Base-by-base conservation (phyloP, 2,888 invertebrate genomes). In the Rhagophthalmus giganteus region DNA sequence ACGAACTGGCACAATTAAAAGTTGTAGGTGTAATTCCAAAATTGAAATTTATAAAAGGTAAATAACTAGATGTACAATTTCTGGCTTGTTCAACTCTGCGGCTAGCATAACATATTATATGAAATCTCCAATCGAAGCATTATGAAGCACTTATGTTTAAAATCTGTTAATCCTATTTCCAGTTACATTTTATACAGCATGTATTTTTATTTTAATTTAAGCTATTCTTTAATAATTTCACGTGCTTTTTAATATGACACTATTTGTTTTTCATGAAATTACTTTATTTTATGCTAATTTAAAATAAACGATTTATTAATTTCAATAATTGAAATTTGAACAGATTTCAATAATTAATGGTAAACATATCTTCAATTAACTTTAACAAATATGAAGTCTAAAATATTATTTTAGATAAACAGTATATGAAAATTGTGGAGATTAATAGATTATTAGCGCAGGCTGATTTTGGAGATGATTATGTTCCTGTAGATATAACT, bases 11-110 rank as follows among this genome's bases (percentile, higher is more conserved):
- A 1, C 84, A 85, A 47, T 74, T 90, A 1, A 76, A 82, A 53
- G 74, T 90, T 0, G 86, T 91, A 79, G 90, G 91, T 6, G 78
- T 82, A 56, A 84, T 91, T 25, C 91, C 91, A 3, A 80, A 79
- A 50, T 83, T 92, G 47, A 68, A 77, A 26, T 92, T 92, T 78
- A 80, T 88, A 1, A 85, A 83, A 79, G 84, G 84, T 81, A 61
- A 41, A 2, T 30, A 11, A 11, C 12, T 10, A 10, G n/a, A 9
- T 24, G 24, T 24, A 24, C 32, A 32, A 32, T 26, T 24, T 6
- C 24, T 6, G 5, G 7, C 20, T n/a, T 24, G n/a, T 2, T 9
- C 25, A n/a, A 13, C 27, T 2, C 9, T 20, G 14, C 12, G n/a
- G n/a, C n/a, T n/a, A n/a, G n/a, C n/a, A n/a, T n/a, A n/a, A n/a